Evolutionary conservation across 2,797 vertebrate species (phyloP), one percentile per base, ranked within the genome.

Genomic region (Halcyon leucocephala): DNA sequence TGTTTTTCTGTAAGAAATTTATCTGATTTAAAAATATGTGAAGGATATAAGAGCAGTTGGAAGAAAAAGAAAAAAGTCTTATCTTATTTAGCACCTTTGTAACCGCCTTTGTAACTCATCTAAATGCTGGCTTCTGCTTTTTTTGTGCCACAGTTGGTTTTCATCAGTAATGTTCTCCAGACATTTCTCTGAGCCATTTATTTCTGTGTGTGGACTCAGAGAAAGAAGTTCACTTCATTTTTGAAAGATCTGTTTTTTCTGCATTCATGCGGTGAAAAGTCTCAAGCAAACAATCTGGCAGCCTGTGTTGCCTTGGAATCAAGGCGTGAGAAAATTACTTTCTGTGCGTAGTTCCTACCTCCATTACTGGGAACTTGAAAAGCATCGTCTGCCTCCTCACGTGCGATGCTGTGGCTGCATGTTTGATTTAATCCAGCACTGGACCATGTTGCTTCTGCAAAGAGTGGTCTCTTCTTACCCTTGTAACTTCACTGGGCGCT

Each of bases 301-400:
- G 61, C 28, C 64, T 48, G 4, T 52, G 46, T 84, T 79, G 39
- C 55, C 66, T 73, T n/a, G 21, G 76, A 54, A 35, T 83, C 11
- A 10, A 60, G 48, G 44, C 0, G 0, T 14, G 20, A 69, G 67
- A 64, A 55, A 42, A n/a, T 35, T 0, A 0, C 20, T 24, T 28
- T 37, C 67, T 49, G 9, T 55, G 24, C 13, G 8, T 55, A 7
- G 49, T 41, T 86, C 60, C 48, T 48, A 17, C 25, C 26, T 64
- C 33, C 57, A 14, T 58, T 54, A 10, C 10, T 51, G 12, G 18
- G 11, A 58, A 11, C 60, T 70, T 28, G 19, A 28, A 28, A 82
- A 77, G 41, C 28, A 2, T 37, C 3, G 0, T 41, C 8, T 86
- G 35, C 28, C 42, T 77, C 88, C 29, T 78, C 4, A 0, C 0